Conservation (phyloP, 2,113 vertebrate species). For the Aphyosemion australe region DNA sequence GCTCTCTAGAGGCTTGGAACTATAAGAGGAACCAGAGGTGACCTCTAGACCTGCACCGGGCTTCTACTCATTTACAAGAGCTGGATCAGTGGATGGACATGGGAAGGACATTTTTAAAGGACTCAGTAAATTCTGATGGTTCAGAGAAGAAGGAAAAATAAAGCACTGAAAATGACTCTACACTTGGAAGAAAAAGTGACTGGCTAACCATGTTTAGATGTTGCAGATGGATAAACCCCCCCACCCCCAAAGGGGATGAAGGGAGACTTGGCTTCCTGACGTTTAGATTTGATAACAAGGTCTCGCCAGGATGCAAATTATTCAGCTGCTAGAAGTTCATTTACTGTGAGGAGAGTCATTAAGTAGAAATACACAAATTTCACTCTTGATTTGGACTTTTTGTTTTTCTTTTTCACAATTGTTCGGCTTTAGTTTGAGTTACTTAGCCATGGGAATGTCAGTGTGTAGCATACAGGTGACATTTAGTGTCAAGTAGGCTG, state of each 20-base stretch:
- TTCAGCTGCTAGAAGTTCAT: constrained; percentile 72
- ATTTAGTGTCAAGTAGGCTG: constrained; percentile 77
- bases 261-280: constrained; percentile 62
- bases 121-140: constrained; percentile 40
- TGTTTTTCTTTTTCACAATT: constrained; percentile 59
- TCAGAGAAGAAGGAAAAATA: constrained; percentile 11
- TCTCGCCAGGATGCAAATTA: constrained; percentile 66
- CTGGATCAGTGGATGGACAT: constrained; percentile 39
- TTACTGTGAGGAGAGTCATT: constrained; percentile 71
- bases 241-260: constrained; percentile 65
- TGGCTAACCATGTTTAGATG: constrained; percentile 52
- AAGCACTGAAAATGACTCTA: constrained; percentile 77
- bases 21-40: constrained; percentile 29
- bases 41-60: constrained; percentile 45
- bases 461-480: constrained; percentile 76
- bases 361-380: constrained; percentile 67
- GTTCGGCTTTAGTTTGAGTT: constrained; percentile 75
- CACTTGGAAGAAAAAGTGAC: constrained; percentile 77
- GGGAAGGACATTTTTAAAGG: constrained; percentile 49
- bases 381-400: constrained; percentile 58
- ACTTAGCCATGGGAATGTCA: constrained; percentile 77
- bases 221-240: constrained; percentile 64
- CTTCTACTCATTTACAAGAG: constrained; percentile 55
- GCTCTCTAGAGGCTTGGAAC: constrained; percentile 72
- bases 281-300: constrained; percentile 56